A percentile compares a stretch with the other conserved stretches of the same genome.
Conservation (phyloP, 2,113 vertebrate genomes). For the Fulmarus glacialis region DNA sequence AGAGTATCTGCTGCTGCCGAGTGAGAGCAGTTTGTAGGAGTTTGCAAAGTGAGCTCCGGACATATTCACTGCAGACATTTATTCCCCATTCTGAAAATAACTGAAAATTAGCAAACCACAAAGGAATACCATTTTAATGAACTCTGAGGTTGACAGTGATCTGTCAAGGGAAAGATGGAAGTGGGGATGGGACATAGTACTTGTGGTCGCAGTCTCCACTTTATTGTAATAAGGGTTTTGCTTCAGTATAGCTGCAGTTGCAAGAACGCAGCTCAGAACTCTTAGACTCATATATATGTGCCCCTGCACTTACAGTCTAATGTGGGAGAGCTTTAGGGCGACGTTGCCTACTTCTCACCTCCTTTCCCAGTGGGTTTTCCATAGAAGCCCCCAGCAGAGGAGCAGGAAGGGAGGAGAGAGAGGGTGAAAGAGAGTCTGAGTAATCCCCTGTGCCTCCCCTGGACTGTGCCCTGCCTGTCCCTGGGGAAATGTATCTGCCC, state of each 20-base stretch:
- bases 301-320: not conserved
- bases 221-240: not conserved
- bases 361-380: not conserved
- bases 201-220: not conserved
- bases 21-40: not conserved
- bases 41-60: not conserved
- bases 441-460: slow-evolving; percentile 9
- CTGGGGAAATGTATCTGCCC: slow-evolving; percentile 62
- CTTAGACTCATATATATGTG: not conserved
- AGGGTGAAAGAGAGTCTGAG: not conserved
- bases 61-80: not conserved
- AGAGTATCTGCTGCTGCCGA: not conserved
- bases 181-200: not conserved
- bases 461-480: not conserved
- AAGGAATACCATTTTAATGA: not conserved
- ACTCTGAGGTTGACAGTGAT: not conserved
- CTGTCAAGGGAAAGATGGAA: not conserved
- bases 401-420: not conserved
- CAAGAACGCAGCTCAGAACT: not conserved
- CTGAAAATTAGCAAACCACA: not conserved
- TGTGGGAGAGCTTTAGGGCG: not conserved
- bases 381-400: not conserved
- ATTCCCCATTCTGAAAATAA: not conserved
- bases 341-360: not conserved
- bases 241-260: not conserved